A percentile compares a stretch with the other conserved stretches of the same genome.
Conservation (phyloP, 2,113 vertebrate species). For the Scolopax mira region DNA sequence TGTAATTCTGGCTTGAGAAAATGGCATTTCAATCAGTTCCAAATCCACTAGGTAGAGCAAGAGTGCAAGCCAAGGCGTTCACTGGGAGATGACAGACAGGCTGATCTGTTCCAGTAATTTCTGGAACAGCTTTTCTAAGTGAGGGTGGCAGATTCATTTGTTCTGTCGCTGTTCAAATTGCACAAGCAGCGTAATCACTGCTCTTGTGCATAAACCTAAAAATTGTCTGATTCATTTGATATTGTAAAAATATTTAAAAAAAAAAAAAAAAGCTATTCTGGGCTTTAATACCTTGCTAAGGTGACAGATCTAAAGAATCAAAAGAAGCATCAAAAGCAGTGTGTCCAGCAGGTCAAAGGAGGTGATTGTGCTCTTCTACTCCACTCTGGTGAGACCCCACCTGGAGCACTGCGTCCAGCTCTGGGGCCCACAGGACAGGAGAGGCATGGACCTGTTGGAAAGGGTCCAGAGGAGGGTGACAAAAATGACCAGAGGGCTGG, state of each 20-base stretch:
- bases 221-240: neutral
- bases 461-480: neutral
- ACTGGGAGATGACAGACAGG: neutral
- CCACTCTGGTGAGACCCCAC: accelerated
- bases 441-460: neutral
- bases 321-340: neutral
- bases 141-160: neutral
- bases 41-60: neutral
- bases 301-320: neutral
- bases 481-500: neutral
- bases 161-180: neutral
- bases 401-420: neutral
- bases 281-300: neutral
- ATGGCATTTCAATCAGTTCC: neutral
- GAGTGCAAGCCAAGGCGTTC: neutral
- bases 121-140: neutral
- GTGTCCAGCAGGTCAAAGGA: neutral
- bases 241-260: neutral
- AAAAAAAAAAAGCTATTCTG: neutral
- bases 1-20: neutral
- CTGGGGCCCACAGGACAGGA: neutral
- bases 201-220: neutral
- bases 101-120: neutral
- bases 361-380: neutral
- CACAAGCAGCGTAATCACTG: neutral